Percentiles rank a stretch among this genome's conserved stretches.
phyloP scores from a whole-genome alignment of 2,113 vertebrate genomes.

The rat (Rattus norvegicus) region DNA sequence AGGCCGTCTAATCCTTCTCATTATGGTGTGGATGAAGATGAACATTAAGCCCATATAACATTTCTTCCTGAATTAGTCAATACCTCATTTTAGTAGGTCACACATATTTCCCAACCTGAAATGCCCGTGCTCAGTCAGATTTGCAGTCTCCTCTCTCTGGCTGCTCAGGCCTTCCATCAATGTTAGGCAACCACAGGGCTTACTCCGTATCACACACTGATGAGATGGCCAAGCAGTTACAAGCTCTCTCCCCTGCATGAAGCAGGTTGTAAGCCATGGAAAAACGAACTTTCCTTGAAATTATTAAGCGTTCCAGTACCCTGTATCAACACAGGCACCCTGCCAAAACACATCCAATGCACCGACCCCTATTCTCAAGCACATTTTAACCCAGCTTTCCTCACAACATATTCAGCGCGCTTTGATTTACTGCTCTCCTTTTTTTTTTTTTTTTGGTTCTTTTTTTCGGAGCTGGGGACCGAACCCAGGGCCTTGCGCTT shows the following conservation, averaged over 20 bases:
- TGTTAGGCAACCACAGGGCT: conserved; percentile 85
- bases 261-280: conserved; percentile 84
- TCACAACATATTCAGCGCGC: conserved; percentile 72
- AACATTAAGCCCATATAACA: conserved; percentile 92
- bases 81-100: conserved; percentile 92
- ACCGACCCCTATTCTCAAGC: conserved; percentile 69
- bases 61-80: conserved; percentile 92
- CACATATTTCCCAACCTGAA: conserved; percentile 90
- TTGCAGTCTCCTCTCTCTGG: conserved; percentile 82
- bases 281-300: conserved; percentile 85
- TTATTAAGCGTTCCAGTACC: conserved; percentile 82
- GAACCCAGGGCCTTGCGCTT: too few relatives aligned
- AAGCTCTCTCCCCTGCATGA: conserved; percentile 81
- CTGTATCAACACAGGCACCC: conserved; percentile 79
- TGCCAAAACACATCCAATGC: conserved; percentile 77
- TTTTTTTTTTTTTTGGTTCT: too few relatives aligned
- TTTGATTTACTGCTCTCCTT: conserved; percentile 81
- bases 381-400: conserved; percentile 77
- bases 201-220: conserved; percentile 86
- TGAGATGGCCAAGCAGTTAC: conserved; percentile 85
- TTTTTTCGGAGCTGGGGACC: too few relatives aligned
- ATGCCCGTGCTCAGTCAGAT: conserved; percentile 87
- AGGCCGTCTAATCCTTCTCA: conserved; percentile 91
- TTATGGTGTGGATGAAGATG: conserved; percentile 91
- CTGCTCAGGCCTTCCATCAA: conserved; percentile 85